Base-by-base conservation (phyloP, 2,113 vertebrate species). In the Labeo rohita region DNA sequence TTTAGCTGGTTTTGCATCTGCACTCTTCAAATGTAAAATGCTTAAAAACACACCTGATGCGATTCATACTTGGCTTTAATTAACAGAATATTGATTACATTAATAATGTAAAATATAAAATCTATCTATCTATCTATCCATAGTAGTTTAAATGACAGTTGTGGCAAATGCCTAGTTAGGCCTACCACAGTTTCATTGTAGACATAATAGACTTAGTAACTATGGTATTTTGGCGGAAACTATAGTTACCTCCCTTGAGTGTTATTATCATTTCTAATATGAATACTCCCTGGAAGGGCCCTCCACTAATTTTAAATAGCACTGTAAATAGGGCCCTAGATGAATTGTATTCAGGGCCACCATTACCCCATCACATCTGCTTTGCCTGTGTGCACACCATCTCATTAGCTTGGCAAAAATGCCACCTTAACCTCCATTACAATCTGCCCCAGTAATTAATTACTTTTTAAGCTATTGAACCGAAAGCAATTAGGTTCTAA, bases 401-500 rank as follows among this genome's bases (percentile, higher is more conserved):
- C 94, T 95, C 93, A 94, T 95, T 95, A 95, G 92, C 92, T 92
- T 91, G 88, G 90, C 89, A 89, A 93, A 93, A 94, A 93, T 93
- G 92, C 91, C 91, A 94, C 93, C 93, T 93, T 95, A 93, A 93
- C 93, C 93, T 93, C 92, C 89, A 92, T 94, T 94, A 94, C 90
- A 90, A 89, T 87, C 87, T 88, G 90, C 93, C 90, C 90, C 70
- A 91, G 91, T 94, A 95, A 95, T 95, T 96, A 95, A 95, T 95
- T 93, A 94, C 93, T 93, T 94, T 94, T 95, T 93, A 94, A 94
- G 93, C 91, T 93, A 92, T 93, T 93, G 92, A 95, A 93, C 93
- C 91, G 91, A 94, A 95, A 93, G 92, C 93, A 94, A 95, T 95
- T 93, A 94, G 89, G 92, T 92, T 93, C 92, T 94, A 94, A 94